Conservation (phyloP, 2,797 vertebrate species). For the Megaceryle alcyon region DNA sequence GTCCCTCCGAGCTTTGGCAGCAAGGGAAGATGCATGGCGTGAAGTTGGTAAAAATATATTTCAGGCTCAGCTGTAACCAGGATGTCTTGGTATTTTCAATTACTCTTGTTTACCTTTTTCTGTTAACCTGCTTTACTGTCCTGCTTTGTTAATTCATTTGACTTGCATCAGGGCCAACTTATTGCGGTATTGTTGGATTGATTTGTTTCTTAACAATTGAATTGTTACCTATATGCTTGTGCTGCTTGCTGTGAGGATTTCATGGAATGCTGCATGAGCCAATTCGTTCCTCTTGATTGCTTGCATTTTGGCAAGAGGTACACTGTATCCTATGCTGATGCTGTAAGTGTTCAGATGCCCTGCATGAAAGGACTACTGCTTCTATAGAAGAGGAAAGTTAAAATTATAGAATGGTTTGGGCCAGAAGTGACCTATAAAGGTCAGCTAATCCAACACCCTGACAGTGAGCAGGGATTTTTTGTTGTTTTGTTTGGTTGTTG, state of each 20-base stretch:
- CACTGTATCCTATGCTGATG: fast-evolving
- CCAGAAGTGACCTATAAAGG: too few relatives aligned
- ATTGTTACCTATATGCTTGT: neutral
- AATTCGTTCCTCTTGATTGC: neutral
- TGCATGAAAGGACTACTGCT: neutral
- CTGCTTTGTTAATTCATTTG: neutral
- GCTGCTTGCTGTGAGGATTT: neutral
- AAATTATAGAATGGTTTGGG: too few relatives aligned
- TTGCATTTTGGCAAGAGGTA: neutral
- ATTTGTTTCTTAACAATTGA: neutral
- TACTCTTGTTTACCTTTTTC: neutral
- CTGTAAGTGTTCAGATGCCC: neutral
- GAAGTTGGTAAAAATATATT: neutral
- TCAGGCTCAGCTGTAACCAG: neutral
- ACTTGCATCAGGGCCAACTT: neutral
- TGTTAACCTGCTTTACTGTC: neutral
- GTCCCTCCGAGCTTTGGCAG: neutral
- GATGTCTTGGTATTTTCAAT: neutral
- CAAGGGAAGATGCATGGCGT: neutral
- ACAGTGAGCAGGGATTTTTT: too few relatives aligned
- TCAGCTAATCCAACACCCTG: too few relatives aligned
- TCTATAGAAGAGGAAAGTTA: neutral
- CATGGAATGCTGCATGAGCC: neutral
- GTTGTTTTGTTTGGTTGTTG: too few relatives aligned
- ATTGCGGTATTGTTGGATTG: neutral